Percentiles rank a stretch among this genome's conserved stretches.
phyloP scores from a whole-genome alignment of 2,113 vertebrate species.

The western clawed frog (Xenopus tropicalis) region DNA sequence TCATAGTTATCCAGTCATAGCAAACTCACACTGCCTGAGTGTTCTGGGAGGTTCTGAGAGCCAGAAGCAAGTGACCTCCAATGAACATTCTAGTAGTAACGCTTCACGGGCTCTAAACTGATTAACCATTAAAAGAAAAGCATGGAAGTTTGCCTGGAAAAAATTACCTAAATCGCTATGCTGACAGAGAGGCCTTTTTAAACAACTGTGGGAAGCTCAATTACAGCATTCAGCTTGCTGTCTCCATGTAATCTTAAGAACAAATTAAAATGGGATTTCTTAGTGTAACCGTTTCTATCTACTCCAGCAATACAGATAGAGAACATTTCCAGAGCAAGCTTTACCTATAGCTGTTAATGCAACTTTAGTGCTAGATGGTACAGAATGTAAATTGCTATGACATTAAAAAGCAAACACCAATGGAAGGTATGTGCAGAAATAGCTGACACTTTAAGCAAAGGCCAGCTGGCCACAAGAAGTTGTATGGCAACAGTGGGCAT shows the following conservation, averaged over 20 bases:
- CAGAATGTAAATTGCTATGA: too few species aligned
- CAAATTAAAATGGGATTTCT: conserved; percentile 19
- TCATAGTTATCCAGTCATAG: neutral
- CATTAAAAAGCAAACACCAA: too few species aligned
- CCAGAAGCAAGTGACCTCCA: conserved; percentile 30
- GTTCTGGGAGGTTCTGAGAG: neutral
- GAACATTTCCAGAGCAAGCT: neutral
- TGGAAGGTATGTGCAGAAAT: too few species aligned
- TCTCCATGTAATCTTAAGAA: conserved; percentile 9
- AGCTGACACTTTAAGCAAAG: too few species aligned
- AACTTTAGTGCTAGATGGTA: too few species aligned
- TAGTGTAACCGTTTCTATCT: too few species aligned
- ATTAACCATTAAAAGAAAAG: conserved; percentile 38
- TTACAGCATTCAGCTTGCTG: conserved; percentile 25
- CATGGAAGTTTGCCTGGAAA: conserved; percentile 22
- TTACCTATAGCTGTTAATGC: neutral
- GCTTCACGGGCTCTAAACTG: conserved; percentile 27
- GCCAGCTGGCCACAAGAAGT: too few species aligned
- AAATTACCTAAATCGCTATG: conserved; percentile 21
- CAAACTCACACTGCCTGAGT: neutral
- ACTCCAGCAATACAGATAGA: neutral
- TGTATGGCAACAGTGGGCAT: too few species aligned
- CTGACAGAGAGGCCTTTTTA: conserved; percentile 31
- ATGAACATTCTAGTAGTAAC: conserved; percentile 19
- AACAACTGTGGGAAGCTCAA: conserved; percentile 37